phyloP scores from a whole-genome alignment of 1,140 invertebrate genomes.

The Drosophila ercepeae region DNA sequence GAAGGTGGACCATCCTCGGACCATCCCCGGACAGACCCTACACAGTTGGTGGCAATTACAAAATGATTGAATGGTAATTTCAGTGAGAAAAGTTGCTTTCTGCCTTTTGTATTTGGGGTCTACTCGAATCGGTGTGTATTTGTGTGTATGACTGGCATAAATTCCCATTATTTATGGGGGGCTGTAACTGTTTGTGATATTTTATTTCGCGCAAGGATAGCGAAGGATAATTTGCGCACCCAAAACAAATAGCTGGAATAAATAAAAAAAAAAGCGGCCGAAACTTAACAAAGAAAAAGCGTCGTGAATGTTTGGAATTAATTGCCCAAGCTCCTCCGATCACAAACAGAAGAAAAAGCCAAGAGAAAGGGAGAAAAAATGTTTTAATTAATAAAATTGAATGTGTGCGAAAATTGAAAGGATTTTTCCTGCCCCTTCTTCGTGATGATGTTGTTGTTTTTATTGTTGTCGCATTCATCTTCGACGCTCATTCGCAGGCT shows the following conservation, averaged over 20 bases:
- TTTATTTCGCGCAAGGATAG: constrained; percentile 81
- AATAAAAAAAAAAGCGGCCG: constrained; percentile 16
- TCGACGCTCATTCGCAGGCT: constrained; percentile 70
- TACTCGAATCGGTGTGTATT: constrained; percentile 2
- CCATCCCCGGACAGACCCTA: neutral
- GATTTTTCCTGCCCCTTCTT: constrained; percentile 67
- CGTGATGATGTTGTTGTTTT: constrained; percentile 32
- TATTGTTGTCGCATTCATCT: constrained; percentile 69
- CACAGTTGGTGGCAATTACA: constrained; percentile 60
- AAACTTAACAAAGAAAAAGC: constrained; percentile 83
- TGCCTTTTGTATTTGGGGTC: constrained; percentile 46
- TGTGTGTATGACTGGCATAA: constrained; percentile 63
- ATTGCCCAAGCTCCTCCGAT: constrained; percentile 77
- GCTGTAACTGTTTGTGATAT: constrained; percentile 83
- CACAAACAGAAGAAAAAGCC: constrained; percentile 44
- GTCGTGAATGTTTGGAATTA: constrained; percentile 81
- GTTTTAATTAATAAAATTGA: constrained; percentile 84
- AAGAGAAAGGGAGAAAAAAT: constrained; percentile 59
- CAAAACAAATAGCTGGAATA: constrained; percentile 23
- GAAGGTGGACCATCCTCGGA: neutral
- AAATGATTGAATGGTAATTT: constrained; percentile 84
- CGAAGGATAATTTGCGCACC: constrained; percentile 67
- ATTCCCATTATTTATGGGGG: constrained; percentile 83
- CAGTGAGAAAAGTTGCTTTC: constrained; percentile 54
- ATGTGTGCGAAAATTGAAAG: constrained; percentile 83